These are phyloP conservation scores for Ptychodera flava DNA, from an alignment of 35 echinoderm and acorn worm genomes.

Conservation along the genomic window DNA sequence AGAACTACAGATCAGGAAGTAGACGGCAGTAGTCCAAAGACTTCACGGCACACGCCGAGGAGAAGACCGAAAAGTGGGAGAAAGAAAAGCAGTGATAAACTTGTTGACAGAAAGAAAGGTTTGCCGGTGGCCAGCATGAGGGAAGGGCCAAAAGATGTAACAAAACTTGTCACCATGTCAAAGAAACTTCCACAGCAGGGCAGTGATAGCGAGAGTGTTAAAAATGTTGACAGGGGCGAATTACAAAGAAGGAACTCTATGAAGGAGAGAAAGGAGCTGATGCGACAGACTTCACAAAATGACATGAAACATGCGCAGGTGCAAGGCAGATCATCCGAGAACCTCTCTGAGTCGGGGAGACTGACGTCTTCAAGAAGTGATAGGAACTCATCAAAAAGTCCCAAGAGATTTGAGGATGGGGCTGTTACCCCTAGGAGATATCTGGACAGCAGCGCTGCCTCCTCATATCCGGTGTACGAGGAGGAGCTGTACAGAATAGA, in stretches of 20 bases:
- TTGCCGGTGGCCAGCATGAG: not conserved
- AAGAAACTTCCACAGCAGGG: not conserved
- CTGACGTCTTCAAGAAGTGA: not conserved
- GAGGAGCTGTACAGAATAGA: not conserved
- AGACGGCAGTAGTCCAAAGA: not conserved
- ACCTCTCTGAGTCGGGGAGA: not conserved
- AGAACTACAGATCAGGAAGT: no score
- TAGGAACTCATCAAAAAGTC: not conserved
- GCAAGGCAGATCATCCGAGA: not conserved
- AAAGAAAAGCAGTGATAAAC: not conserved
- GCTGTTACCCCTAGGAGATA: not conserved
- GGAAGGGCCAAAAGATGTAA: not conserved
- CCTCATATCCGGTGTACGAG: not conserved
- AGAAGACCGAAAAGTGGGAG: not conserved
- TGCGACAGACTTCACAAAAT: not conserved
- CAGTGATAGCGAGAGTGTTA: not conserved
- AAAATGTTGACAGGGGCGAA: not conserved
- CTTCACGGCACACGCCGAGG: not conserved
- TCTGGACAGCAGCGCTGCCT: not conserved
- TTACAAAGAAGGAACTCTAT: not conserved
- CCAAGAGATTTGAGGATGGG: no score
- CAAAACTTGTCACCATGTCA: not conserved
- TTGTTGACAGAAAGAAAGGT: not conserved
- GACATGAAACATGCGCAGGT: not conserved
- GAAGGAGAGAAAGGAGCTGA: not conserved